These are phyloP conservation scores for Anabacerthia variegaticeps DNA, from an alignment of 2,797 vertebrate genomes.

Conservation along the genomic window DNA sequence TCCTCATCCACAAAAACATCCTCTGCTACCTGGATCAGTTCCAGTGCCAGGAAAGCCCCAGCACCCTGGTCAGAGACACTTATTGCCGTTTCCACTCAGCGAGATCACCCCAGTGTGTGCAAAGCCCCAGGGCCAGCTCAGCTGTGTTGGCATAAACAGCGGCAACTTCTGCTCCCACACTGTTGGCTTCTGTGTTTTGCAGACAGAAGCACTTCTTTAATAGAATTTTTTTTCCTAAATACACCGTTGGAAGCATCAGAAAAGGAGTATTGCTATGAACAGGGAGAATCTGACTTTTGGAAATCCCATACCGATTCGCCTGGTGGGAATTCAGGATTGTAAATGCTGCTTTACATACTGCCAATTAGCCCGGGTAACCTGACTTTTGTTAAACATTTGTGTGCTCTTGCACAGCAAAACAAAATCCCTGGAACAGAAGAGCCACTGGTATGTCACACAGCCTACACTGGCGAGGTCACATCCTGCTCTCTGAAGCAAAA, in stretches of 20 bases:
- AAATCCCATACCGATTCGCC: background rate
- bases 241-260: background rate
- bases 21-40: constrained; percentile 19
- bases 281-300: background rate
- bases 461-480: constrained; percentile 35
- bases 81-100: background rate
- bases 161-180: background rate
- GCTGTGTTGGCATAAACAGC: background rate
- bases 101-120: constrained; percentile 41
- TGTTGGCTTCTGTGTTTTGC: background rate
- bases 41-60: background rate
- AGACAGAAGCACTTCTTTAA: background rate
- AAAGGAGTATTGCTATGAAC: background rate
- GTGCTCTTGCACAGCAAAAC: background rate
- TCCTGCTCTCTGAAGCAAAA: constrained; percentile 26
- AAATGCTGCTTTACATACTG: background rate
- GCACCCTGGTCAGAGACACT: background rate
- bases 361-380: constrained; percentile 1
- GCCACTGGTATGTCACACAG: constrained; percentile 62
- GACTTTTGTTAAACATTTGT: background rate
- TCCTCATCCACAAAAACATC: constrained; percentile 55
- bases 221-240: background rate
- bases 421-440: constrained; percentile 51
- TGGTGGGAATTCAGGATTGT: background rate
- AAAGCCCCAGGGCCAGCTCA: constrained; percentile 22